Base-by-base conservation (phyloP, 2,113 vertebrate genomes). In the Pontoporia blainvillei region DNA sequence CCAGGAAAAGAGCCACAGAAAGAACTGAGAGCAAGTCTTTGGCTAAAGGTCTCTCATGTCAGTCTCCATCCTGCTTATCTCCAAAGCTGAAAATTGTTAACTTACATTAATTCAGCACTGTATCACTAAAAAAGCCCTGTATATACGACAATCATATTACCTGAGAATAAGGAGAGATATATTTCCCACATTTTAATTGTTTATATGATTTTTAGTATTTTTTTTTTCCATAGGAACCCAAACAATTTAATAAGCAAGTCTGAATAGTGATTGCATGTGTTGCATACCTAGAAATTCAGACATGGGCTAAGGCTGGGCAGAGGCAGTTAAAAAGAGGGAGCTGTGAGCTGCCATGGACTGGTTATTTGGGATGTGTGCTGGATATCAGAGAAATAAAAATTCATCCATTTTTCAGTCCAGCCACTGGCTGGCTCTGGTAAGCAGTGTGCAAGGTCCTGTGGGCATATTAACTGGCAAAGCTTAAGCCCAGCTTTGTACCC, bases 291-390 rank as follows among this genome's bases (percentile, higher is more conserved):
- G 25, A 44, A 72, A 82, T 52, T 71, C 8, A 52, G 61, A 23
- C 20, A 36, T 5, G 1, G 14, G 4, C 8, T 34, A 18, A 5
- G 6, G 5, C 8, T 73, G 20, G 2, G 1, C 3, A 52, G 44
- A 71, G 17, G 29, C 8, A 78, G 44, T 39, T 85, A 7, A 54
- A 61, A n/a, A 67, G 6, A 21, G 13, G 8, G 27, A 9, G 9
- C 1, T 29, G 0, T 25, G 13, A 8, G 12, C 6, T 52, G 5
- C 44, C 6, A 2, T 61, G 11, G 23, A 8, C 6, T 62, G 27
- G 17, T 34, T 39, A 1, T 52, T 54, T 86, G 17, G 31, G n/a
- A 62, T 25, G 6, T n/a, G 6, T 62, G 12, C 8, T 62, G 15
- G 13, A 1, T 64, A 21, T 87, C 20, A 59, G 3, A 39, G 13